phyloP scores from a whole-genome alignment of 2,113 vertebrate genomes.

The Motacilla tschutschensis region DNA sequence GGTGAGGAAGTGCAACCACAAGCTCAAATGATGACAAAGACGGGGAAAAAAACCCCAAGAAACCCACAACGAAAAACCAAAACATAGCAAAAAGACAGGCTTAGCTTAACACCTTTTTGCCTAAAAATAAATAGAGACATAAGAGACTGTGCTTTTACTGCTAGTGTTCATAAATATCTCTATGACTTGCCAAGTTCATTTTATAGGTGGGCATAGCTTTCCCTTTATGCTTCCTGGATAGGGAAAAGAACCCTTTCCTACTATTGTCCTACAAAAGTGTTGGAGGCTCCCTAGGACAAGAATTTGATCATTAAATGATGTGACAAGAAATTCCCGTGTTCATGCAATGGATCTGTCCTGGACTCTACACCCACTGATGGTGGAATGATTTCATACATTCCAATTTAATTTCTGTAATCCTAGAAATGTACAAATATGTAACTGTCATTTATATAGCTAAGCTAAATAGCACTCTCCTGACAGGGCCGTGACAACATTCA shows the following conservation, averaged over 20 bases:
- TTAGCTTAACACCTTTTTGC: slow-evolving; percentile 41
- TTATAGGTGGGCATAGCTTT: background rate
- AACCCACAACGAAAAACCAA: background rate
- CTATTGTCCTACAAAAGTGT: background rate
- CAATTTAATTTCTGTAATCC: background rate
- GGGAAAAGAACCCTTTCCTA: background rate
- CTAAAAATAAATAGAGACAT: slow-evolving; percentile 20
- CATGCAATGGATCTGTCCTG: fast-evolving
- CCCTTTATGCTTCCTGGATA: background rate
- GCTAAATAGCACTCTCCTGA: background rate
- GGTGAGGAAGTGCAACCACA: slow-evolving; percentile 26
- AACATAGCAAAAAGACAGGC: background rate
- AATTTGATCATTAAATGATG: background rate
- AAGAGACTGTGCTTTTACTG: background rate
- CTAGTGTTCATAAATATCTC: background rate
- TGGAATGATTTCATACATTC: background rate
- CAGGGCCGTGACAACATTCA: background rate
- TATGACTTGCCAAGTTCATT: background rate
- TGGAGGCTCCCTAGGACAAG: background rate
- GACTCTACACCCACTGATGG: background rate
- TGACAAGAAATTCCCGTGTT: background rate
- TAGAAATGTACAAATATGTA: background rate
- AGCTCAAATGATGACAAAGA: slow-evolving; percentile 1
- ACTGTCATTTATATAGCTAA: background rate
- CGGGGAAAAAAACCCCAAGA: background rate